phyloP scores from a whole-genome alignment of 2,113 vertebrate genomes.

The Phaethornis superciliosus region DNA sequence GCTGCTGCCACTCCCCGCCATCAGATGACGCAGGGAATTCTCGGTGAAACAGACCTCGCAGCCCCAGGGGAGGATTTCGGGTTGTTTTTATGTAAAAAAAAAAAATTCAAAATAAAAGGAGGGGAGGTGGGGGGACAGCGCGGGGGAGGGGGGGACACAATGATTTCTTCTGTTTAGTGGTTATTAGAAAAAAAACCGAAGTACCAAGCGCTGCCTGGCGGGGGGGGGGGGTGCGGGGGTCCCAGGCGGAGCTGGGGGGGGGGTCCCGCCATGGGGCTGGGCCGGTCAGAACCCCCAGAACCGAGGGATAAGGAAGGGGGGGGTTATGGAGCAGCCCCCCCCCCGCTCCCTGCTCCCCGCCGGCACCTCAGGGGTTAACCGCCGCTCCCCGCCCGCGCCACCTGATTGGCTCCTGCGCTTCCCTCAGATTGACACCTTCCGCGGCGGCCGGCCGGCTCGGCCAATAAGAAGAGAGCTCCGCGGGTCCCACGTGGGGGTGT shows the following conservation, averaged over 20 bases:
- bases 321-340: no score
- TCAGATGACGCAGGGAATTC: not conserved
- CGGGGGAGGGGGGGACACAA: no score
- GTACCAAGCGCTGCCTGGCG: no score
- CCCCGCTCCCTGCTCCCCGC: no score
- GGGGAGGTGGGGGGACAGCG: no score
- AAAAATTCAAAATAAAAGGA: no score
- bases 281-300: no score
- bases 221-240: not conserved
- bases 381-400: not conserved
- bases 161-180: not conserved
- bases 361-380: not conserved
- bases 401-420: not conserved
- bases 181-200: not conserved
- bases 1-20: not conserved
- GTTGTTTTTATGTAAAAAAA: no score
- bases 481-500: constrained; percentile 31
- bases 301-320: no score
- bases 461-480: not conserved
- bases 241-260: no score
- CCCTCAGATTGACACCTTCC: constrained; percentile 48
- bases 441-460: not conserved
- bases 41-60: not conserved
- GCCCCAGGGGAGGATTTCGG: not conserved
- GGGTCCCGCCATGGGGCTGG: no score